Conservation (phyloP, 2,888 invertebrate genomes). For the Branchellion lobata region DNA sequence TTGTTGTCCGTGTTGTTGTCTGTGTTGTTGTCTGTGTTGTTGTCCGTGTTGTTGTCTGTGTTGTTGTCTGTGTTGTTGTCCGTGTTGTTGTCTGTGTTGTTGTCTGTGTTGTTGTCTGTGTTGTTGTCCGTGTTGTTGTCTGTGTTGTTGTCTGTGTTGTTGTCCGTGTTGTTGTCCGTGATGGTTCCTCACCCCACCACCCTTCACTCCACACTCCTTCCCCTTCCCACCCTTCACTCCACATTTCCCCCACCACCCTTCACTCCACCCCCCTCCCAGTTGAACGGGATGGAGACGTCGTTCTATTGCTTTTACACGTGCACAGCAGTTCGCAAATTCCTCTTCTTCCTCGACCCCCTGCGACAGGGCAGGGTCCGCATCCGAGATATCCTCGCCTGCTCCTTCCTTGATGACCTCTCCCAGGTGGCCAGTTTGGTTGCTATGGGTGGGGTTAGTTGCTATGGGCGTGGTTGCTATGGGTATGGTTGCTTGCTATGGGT, state of each 20-base stretch:
- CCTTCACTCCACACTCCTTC: too few relatives aligned
- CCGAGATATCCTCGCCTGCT: slow-evolving; percentile 84
- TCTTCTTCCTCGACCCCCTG: slow-evolving; percentile 89
- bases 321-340: slow-evolving; percentile 89
- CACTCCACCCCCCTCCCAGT: slow-evolving; percentile 53
- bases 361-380: slow-evolving; percentile 85
- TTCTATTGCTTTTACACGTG: slow-evolving; percentile 95
- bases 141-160: too few relatives aligned
- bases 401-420: slow-evolving; percentile 85
- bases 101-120: too few relatives aligned
- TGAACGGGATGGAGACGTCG: slow-evolving; percentile 85
- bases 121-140: too few relatives aligned
- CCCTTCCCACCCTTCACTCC: too few relatives aligned
- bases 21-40: too few relatives aligned
- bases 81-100: too few relatives aligned
- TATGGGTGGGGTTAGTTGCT: not conserved
- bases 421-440: slow-evolving; percentile 68
- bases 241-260: not conserved
- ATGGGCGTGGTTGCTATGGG: not conserved
- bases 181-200: too few relatives aligned
- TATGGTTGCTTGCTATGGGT: not conserved
- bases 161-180: too few relatives aligned
- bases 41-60: too few relatives aligned
- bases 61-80: too few relatives aligned
- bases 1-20: too few relatives aligned